Evolutionary conservation across 2,888 invertebrate genomes (phyloP), one percentile per base, ranked within the genome.

Genomic region (Erannis defoliaria): DNA sequence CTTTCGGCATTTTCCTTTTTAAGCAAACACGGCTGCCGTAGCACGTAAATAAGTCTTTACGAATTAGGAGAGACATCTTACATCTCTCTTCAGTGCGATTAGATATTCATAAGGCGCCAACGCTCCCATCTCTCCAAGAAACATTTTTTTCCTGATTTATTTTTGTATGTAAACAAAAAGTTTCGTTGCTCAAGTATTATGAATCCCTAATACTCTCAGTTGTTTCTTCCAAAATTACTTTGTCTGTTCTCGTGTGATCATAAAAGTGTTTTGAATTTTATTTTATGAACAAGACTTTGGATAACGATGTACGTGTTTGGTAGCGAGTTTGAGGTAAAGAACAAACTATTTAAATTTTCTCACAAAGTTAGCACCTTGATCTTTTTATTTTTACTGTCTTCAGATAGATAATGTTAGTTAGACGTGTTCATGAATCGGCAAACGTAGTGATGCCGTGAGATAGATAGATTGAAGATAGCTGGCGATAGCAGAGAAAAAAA

Each of bases 61-160:
- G 81, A 85, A 88, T 89, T 88, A 88, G 78, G 80, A 72, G 77
- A 81, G 78, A 76, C 81, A 88, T 89, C 85, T 86, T 85, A 88
- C 86, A 88, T 86, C 81, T 84, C 76, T 78, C 76, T 85, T 85
- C 84, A 74, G 73, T 78, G 69, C 80, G 84, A 88, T 89, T 88
- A 88, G 86, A 80, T 89, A 88, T 89, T 89, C 89, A 87, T 88
- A 84, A 88, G 84, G 76, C 81, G 78, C 75, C 76, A 76, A 73
- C 68, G 72, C 71, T 73, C 72, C 76, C 71, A 68, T 74, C 76
- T 72, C 74, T 68, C 73, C 70, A 67, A 66, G 57, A 72, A 78
- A 76, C 75, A 79, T 73, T 81, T 80, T 81, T 80, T 77, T 74
- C 73, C 72, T 80, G 80, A 81, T 79, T 80, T 81, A 83, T 82